Evolutionary conservation across 2,888 invertebrate genomes (phyloP).

Genomic region (Limnephilus rhombicus): DNA sequence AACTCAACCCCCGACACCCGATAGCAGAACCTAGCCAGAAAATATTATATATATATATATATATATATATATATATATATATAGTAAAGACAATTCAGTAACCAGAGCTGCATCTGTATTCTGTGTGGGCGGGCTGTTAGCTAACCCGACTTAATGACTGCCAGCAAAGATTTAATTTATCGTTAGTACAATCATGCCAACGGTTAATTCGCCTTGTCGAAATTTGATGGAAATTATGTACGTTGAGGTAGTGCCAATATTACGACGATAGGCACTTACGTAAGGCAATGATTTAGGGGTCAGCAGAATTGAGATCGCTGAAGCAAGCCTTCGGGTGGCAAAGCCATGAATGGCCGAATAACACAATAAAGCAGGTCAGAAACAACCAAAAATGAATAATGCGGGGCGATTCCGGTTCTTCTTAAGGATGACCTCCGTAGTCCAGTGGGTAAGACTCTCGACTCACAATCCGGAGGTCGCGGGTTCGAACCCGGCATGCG

Average conservation of each 20-base stretch:
- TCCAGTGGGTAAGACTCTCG: too few relatives aligned
- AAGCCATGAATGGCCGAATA: not conserved
- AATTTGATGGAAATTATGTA: not conserved
- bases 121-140: not conserved
- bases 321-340: not conserved
- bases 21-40: not conserved
- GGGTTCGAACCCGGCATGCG: too few relatives aligned
- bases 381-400: not conserved
- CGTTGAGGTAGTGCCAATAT: not conserved
- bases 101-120: not conserved
- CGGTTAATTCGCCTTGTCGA: not conserved
- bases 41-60: too few relatives aligned
- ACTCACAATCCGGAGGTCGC: too few relatives aligned
- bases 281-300: not conserved
- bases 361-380: not conserved
- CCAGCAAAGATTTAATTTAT: not conserved
- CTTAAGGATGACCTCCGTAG: too few relatives aligned
- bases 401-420: too few relatives aligned
- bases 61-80: too few relatives aligned
- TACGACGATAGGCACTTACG: not conserved
- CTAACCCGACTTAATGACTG: not conserved
- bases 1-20: constrained; percentile 15
- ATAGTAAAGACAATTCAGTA: not conserved
- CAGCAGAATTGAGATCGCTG: not conserved
- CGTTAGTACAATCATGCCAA: not conserved